A percentile compares a stretch with the other conserved stretches of the same genome.
Conservation (phyloP, 2,113 vertebrate genomes). For the Phrynosoma platyrhinos region DNA sequence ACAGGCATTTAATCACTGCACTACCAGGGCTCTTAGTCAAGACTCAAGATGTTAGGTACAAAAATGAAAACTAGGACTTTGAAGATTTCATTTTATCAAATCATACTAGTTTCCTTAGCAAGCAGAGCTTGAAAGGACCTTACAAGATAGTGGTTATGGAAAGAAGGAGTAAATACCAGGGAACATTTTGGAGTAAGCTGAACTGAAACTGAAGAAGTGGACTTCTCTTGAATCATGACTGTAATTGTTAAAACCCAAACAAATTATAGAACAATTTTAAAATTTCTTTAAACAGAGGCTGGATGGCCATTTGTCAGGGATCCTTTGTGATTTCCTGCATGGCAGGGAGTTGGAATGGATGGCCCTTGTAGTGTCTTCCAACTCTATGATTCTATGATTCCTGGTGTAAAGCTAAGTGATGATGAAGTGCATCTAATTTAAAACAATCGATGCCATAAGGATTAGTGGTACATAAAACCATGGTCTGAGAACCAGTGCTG, state of each 20-base stretch:
- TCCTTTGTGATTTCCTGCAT: too few relatives aligned
- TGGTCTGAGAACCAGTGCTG: too few relatives aligned
- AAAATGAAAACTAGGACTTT: not conserved
- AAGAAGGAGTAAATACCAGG: too few relatives aligned
- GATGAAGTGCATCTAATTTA: not conserved
- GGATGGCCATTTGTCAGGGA: too few relatives aligned
- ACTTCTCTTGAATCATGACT: not conserved
- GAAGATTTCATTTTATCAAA: too few relatives aligned
- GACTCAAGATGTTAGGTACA: not conserved
- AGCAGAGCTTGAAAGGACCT: not conserved
- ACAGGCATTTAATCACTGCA: too few relatives aligned
- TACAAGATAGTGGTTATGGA: not conserved
- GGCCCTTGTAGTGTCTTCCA: too few relatives aligned
- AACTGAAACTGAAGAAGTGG: not conserved
- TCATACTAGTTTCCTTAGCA: too few relatives aligned
- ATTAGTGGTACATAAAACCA: not conserved
- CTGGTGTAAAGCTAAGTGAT: not conserved
- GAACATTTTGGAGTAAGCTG: not conserved
- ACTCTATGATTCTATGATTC: not conserved
- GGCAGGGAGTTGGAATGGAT: too few relatives aligned
- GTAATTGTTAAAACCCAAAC: not conserved
- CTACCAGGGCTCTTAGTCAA: too few relatives aligned
- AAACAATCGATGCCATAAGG: not conserved
- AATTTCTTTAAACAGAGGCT: not conserved
- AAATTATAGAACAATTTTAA: not conserved